Percentiles rank a stretch among this genome's conserved stretches.
phyloP scores from a whole-genome alignment of 2,113 vertebrate species.

The Rhinichthys klamathensis region DNA sequence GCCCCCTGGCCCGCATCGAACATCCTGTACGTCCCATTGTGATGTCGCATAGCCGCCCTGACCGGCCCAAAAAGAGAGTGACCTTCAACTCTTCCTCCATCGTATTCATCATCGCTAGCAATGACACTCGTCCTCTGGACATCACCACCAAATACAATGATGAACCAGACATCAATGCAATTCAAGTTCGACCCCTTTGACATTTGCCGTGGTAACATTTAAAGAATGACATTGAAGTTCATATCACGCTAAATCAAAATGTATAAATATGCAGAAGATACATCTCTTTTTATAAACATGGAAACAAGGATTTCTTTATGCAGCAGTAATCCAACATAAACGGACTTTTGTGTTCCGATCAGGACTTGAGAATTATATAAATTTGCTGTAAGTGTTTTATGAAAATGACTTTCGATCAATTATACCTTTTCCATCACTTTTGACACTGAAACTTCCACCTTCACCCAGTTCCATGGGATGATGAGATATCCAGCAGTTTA shows the following conservation, averaged over 20 bases:
- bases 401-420: neutral
- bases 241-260: neutral
- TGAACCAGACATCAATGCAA: constrained; percentile 75
- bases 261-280: neutral
- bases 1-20: constrained; percentile 67
- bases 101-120: constrained; percentile 88
- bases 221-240: neutral
- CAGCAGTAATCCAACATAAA: neutral
- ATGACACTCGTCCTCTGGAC: constrained; percentile 78
- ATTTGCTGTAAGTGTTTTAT: neutral
- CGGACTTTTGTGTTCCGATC: neutral
- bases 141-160: constrained; percentile 66
- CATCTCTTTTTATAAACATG: neutral
- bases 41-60: constrained; percentile 72
- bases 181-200: constrained; percentile 87
- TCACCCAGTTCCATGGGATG: neutral
- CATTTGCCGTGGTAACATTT: neutral
- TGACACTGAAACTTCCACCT: neutral
- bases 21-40: constrained; percentile 83
- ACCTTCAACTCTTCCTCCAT: constrained; percentile 91
- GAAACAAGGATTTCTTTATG: neutral
- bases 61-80: constrained; percentile 89
- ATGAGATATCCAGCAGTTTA: neutral
- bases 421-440: neutral
- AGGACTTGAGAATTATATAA: neutral